Conservation (phyloP, 2,797 vertebrate genomes). For the Pseudochirops cupreus region DNA sequence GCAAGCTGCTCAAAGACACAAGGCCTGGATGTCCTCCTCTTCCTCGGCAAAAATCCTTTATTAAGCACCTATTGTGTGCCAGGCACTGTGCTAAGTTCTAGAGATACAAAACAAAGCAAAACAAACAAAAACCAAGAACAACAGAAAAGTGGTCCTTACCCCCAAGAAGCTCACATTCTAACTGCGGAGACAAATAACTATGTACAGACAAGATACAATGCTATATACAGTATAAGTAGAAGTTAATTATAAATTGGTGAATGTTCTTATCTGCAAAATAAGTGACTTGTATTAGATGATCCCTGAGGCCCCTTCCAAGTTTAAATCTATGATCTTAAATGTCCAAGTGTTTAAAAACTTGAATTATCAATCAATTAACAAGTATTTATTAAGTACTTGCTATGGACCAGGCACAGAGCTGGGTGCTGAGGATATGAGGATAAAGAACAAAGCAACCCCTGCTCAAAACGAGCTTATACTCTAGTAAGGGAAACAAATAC, state of each 20-base stretch:
- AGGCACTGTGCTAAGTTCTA: not conserved
- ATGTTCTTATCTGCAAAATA: not conserved
- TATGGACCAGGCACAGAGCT: not conserved
- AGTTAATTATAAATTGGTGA: not conserved
- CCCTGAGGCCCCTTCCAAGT: not conserved
- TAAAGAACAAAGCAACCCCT: not conserved
- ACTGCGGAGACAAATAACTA: not conserved
- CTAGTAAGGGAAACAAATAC: not conserved
- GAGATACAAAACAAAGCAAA: not conserved
- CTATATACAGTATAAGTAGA: conserved; percentile 28
- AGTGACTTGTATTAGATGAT: not conserved
- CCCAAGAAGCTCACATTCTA: conserved; percentile 1
- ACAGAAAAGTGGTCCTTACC: conserved; percentile 30
- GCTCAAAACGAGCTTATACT: too few relatives aligned
- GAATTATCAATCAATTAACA: not conserved
- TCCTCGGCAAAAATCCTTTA: not conserved
- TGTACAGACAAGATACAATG: not conserved
- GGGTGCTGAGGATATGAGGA: not conserved
- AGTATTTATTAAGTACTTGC: not conserved
- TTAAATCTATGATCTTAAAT: not conserved
- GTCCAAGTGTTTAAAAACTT: not conserved
- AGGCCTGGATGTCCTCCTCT: not conserved
- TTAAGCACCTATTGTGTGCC: not conserved
- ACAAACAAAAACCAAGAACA: not conserved
- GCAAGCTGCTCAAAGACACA: not conserved